A percentile compares a stretch with the other conserved stretches of the same genome.
These are phyloP conservation scores for Catostomus latipinnis DNA, from an alignment of 2,797 vertebrate species.

Conservation along the genomic window DNA sequence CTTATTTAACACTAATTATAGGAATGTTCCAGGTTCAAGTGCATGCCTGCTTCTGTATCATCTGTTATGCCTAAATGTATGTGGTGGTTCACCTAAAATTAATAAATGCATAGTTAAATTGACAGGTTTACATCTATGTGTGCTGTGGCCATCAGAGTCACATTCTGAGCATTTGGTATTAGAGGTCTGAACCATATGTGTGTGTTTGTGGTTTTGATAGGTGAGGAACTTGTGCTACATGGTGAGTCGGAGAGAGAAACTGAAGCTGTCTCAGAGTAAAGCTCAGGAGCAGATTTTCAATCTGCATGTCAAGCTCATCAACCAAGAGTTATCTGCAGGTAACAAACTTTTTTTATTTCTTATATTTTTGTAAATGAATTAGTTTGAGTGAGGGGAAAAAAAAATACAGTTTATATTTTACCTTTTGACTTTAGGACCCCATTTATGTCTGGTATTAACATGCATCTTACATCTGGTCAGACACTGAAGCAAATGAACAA, in stretches of 20 bases:
- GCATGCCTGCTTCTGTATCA: too few relatives aligned
- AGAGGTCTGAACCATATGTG: not conserved
- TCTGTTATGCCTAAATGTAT: not conserved
- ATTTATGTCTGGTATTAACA: too few relatives aligned
- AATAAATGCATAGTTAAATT: not conserved
- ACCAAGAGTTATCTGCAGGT: constrained; percentile 92
- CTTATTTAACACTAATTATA: too few relatives aligned
- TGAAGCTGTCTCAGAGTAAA: constrained; percentile 95
- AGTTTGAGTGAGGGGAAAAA: not conserved
- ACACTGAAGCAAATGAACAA: too few relatives aligned
- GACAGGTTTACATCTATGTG: not conserved
- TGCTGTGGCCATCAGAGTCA: not conserved
- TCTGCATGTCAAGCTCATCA: constrained; percentile 90
- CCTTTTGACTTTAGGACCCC: not conserved
- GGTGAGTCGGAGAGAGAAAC: constrained; percentile 96
- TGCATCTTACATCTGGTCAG: too few relatives aligned
- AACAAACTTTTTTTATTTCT: constrained; percentile 48
- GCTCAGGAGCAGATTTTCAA: constrained; percentile 96
- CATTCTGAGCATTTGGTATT: not conserved
- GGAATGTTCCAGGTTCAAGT: too few relatives aligned
- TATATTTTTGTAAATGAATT: not conserved
- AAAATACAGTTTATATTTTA: not conserved
- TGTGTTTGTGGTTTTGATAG: constrained; percentile 66
- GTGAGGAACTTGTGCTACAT: constrained; percentile 99
- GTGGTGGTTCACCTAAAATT: not conserved